Evolutionary conservation across 1,140 invertebrate genomes (phyloP), one percentile per base, ranked within the genome.

Genomic region (Drosophila miranda): DNA sequence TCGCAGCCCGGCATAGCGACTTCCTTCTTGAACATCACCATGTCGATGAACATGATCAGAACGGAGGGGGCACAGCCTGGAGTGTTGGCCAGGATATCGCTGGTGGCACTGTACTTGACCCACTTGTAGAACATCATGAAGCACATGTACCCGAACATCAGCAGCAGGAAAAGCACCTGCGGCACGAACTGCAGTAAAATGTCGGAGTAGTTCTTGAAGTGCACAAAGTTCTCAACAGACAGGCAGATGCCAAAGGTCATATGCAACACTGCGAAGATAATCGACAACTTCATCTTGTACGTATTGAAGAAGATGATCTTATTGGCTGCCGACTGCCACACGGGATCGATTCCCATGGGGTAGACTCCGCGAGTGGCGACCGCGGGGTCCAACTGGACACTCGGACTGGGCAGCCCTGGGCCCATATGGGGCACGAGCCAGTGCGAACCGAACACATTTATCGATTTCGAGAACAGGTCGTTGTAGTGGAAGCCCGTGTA

Each of bases 401-500:
- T 91, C 2, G 90, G 86, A 71, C 93, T 92, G 0, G 60, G 30
- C 49, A 92, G 88, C 42, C 94, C 83, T 4, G 23, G 23, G 23
- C 23, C 23, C 23, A 23, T 23, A 5, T 23, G 23, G 23, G 0
- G 92, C 1, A 41, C 70, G 3, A 23, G 23, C 97, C 98, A 99
- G 45, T 94, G 93, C 0, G 95, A 95, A 1, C 97, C 97, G 91
- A 99, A 99, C 1, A 99, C 93, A 77, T 99, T 99, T 69, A 99
- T 90, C 0, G 97, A 97, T 89, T 98, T 99, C 2, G 98, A 98
- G 91, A 99, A 99, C 7, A 98, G 92, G 90, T 99, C 98, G 91
- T 99, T 99, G 91, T 99, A 99, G 43, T 99, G 95, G n/a, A 99
- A 90, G 1, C 98, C 98, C 43, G 98, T 98, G 91, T 99, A 99